phyloP scores from a whole-genome alignment of 2,797 vertebrate species.

The Scolopax bukidnonensis region DNA sequence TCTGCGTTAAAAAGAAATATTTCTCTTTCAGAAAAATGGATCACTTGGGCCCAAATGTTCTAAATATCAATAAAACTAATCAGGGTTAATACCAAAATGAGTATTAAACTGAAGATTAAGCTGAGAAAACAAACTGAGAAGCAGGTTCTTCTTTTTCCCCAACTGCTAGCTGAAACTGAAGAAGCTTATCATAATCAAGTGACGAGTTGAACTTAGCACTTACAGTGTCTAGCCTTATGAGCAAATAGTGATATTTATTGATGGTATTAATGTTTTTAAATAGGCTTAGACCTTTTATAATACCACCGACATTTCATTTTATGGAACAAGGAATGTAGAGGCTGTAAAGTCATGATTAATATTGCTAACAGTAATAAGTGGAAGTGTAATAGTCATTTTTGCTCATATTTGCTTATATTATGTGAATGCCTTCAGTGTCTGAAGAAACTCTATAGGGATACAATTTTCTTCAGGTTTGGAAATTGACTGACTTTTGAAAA shows the following conservation, averaged over 20 bases:
- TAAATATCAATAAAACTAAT: conserved; percentile 69
- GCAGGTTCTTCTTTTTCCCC: conserved; percentile 66
- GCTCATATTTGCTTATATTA: conserved; percentile 49
- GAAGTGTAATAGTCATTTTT: conserved; percentile 59
- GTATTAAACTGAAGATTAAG: conserved; percentile 69
- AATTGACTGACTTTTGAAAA: conserved; percentile 74
- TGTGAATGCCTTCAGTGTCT: conserved; percentile 52
- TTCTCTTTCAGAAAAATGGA: not conserved
- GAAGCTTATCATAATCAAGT: conserved; percentile 68
- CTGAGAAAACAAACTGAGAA: conserved; percentile 62
- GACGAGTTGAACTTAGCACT: conserved; percentile 70
- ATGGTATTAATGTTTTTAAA: conserved; percentile 73
- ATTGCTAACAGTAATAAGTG: conserved; percentile 51
- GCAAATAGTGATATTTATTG: conserved; percentile 69
- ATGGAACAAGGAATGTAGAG: conserved; percentile 41
- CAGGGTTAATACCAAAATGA: conserved; percentile 63
- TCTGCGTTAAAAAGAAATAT: not conserved
- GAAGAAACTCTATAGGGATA: conserved; percentile 55
- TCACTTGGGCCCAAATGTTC: conserved; percentile 14
- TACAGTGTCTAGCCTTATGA: conserved; percentile 62
- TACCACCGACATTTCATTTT: conserved; percentile 61
- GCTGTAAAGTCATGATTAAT: conserved; percentile 62
- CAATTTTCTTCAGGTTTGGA: conserved; percentile 69
- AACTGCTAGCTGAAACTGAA: conserved; percentile 54
- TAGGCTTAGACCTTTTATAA: conserved; percentile 45